Percentiles rank a stretch among this genome's conserved stretches.
phyloP scores from a whole-genome alignment of 1,140 invertebrate genomes.

The Sminthurides bifidus region DNA sequence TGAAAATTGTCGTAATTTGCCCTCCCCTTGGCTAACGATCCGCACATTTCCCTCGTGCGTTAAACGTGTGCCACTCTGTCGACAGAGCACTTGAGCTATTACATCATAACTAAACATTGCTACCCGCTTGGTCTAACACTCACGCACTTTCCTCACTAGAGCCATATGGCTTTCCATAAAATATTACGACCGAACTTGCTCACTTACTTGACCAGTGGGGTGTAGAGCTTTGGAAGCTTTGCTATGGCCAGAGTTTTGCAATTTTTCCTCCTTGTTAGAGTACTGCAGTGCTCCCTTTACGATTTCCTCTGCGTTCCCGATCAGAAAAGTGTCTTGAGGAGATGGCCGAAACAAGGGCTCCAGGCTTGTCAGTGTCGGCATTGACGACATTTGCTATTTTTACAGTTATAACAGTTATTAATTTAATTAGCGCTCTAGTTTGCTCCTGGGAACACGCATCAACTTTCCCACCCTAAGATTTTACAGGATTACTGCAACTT shows the following conservation, averaged over 20 bases:
- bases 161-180: not conserved
- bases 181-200: not conserved
- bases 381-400: too few species aligned
- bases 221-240: not conserved
- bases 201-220: not conserved
- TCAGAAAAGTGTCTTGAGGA: slow-evolving; percentile 4
- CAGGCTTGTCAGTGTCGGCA: not conserved
- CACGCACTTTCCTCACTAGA: not conserved
- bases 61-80: too few species aligned
- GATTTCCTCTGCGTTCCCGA: not conserved
- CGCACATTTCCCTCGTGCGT: too few species aligned
- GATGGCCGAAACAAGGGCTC: slow-evolving; percentile 10
- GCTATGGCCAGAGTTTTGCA: not conserved
- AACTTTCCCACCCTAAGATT: too few species aligned
- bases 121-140: not conserved
- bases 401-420: too few species aligned
- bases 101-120: too few species aligned
- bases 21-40: too few species aligned
- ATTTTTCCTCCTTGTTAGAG: not conserved
- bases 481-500: too few species aligned
- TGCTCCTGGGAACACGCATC: too few species aligned
- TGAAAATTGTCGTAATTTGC: too few species aligned
- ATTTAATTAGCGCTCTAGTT: too few species aligned
- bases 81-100: too few species aligned
- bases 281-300: not conserved